Evolutionary conservation across 2,113 vertebrate species (phyloP), one percentile per base, ranked within the genome.

Genomic region (Morone chrysops): DNA sequence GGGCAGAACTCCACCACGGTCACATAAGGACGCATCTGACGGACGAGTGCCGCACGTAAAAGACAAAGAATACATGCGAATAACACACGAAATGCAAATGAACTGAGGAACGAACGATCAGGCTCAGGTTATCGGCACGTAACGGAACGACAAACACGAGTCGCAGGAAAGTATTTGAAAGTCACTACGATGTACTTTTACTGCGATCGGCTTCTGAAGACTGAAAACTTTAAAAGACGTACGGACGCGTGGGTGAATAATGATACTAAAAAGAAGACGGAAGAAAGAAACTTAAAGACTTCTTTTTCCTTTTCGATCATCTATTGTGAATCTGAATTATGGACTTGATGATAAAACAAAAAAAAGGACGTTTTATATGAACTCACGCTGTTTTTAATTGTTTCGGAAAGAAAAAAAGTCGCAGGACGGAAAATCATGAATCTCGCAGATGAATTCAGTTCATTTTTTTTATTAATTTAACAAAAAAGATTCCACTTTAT

Each of bases 1-100:
- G 92, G 93, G 41, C 95, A 95, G 80, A 95, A 89, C 91, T 93
- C 92, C 74, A 93, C 95, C 78, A 94, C 94, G 0, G 95, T 96
- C 60, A 92, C 94, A 89, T 95, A 93, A 31, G 43, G 45, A 47
- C 43, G 10, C 43, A 45, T 13, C 45, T 31, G 31, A 31, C 31
- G 31, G 31, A 31, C 2, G 31, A 31, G 31, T 31, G 31, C 3
- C 3, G 31, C 31, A 31, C 31, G 3, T 31, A 31, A 65, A 41
- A 31, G 69, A 82, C 72, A 31, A 48, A 79, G 56, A 69, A 25
- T 1, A 25, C 25, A 25, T 25, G 1, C 25, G 25, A 25, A n/a
- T 0, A 8, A 75, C 13, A 36, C 22, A 3, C 11, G 75, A 76
- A 88, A 79, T 65, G 82, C 62, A 61, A 87, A 72, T 2, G 13